phyloP scores from a whole-genome alignment of 2,888 invertebrate species.

The Loripinus fragilis region DNA sequence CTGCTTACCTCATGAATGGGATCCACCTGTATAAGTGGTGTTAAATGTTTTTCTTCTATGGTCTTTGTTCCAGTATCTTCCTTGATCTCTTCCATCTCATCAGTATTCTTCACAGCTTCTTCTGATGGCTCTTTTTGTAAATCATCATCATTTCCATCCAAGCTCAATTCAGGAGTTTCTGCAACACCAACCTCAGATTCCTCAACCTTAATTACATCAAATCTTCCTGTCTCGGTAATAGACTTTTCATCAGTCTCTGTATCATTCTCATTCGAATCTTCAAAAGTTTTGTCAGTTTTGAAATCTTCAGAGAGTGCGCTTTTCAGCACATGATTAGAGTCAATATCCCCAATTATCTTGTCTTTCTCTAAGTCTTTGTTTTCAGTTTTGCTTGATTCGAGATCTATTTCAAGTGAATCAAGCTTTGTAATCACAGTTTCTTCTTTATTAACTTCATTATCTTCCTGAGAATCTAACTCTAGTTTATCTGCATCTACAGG shows the following conservation, averaged over 20 bases:
- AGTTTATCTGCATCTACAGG: too few relatives aligned
- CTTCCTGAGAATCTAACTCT: too few relatives aligned
- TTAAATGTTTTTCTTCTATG: slow-evolving; percentile 20
- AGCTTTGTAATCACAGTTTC: too few relatives aligned
- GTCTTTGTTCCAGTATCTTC: not conserved
- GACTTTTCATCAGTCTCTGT: not conserved
- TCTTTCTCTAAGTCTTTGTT: not conserved
- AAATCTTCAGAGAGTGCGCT: not conserved
- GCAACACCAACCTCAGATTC: not conserved
- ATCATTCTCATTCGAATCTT: not conserved
- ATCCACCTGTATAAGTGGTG: slow-evolving; percentile 29
- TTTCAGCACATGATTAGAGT: too few relatives aligned
- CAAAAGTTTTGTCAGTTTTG: not conserved
- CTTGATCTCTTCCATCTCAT: not conserved
- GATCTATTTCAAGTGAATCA: too few relatives aligned
- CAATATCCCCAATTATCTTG: not conserved
- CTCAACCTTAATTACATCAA: not conserved
- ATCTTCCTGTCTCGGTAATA: not conserved
- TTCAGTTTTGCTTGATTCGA: too few relatives aligned
- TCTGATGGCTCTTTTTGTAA: not conserved
- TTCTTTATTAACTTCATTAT: too few relatives aligned
- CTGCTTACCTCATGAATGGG: slow-evolving; percentile 35
- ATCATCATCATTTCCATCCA: not conserved
- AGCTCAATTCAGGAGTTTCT: not conserved
- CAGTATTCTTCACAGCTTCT: not conserved